Evolutionary conservation across 2,888 invertebrate species (phyloP).

Genomic region (Stenodema calcarata): DNA sequence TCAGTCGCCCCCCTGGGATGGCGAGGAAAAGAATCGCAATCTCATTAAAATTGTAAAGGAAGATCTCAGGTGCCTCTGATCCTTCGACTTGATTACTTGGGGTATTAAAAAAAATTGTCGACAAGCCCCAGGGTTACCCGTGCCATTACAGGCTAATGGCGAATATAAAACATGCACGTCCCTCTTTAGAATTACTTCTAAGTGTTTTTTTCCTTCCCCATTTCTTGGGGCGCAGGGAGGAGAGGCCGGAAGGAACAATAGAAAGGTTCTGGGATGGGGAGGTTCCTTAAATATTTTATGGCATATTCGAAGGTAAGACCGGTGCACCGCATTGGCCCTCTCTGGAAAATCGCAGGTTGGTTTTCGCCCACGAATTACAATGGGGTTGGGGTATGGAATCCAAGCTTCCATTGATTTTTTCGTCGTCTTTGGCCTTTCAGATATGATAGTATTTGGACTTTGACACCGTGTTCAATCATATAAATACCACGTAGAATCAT

Average conservation of each 20-base stretch:
- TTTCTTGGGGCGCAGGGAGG: neutral
- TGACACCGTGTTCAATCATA: no score
- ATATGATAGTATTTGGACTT: no score
- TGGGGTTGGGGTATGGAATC: no score
- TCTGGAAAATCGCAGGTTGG: neutral
- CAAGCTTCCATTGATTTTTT: no score
- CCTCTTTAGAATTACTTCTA: constrained; percentile 45
- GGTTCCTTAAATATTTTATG: constrained; percentile 11
- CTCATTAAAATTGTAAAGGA: constrained; percentile 50
- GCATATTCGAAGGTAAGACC: neutral
- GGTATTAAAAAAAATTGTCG: constrained; percentile 50
- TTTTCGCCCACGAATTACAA: no score
- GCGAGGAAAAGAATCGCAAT: constrained; percentile 36
- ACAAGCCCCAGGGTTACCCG: constrained; percentile 39
- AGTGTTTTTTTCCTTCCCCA: constrained; percentile 36
- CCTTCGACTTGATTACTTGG: constrained; percentile 45
- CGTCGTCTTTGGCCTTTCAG: no score
- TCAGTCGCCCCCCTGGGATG: constrained; percentile 44
- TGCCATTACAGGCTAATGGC: constrained; percentile 46
- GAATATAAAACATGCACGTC: constrained; percentile 49
- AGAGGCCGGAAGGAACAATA: neutral
- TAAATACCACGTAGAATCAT: no score
- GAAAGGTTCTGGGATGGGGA: neutral
- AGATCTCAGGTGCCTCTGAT: constrained; percentile 47
- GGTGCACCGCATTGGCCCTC: neutral